Base-by-base conservation (phyloP, 2,888 invertebrate species). In the Amblyjoppa fuscipennis region DNA sequence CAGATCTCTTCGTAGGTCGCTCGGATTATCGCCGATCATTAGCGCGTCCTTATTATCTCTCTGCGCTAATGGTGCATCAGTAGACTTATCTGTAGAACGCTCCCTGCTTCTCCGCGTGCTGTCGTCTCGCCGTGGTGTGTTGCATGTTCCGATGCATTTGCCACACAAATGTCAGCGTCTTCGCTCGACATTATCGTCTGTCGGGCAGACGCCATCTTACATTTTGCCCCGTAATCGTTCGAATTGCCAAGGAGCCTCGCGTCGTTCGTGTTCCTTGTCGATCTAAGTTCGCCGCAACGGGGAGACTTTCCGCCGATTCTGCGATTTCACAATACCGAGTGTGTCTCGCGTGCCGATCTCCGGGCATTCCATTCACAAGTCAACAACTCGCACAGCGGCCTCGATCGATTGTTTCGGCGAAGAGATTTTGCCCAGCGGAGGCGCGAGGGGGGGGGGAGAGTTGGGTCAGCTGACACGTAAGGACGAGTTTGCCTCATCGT, bases 91-190 rank as follows among this genome's bases (percentile, higher is more conserved):
- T 51, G 34, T 34, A 34, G 6, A 34, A 34, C 34, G 34, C 34
- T 34, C 34, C 34, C 6, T 7, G 41, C 41, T 41, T 41, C 41
- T 3, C 41, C 41, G 1, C 34, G 34, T 16, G 51, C 51, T 51
- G 16, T 16, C 51, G 6, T 34, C 7, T 34, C 51, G 51, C 13
- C 16, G 51, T n/a, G 13, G n/a, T n/a, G 51, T 34, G 11, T 70
- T 53, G 28, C 51, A 51, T 51, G 71, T 53, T 73, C 56, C 53
- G 38, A 38, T 56, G 53, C 20, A 73, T 73, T 73, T 38, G 49
- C 71, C 11, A 20, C 38, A 73, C 71, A 73, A 73, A 73, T 73
- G 71, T 56, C 71, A 73, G 38, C 56, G 34, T 5, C 56, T 53
- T 38, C 53, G 71, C 71, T 73, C 71, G 71, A 49, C 38, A 73